phyloP scores from a whole-genome alignment of 1,140 invertebrate species.

The Pectinophora gossypiella region DNA sequence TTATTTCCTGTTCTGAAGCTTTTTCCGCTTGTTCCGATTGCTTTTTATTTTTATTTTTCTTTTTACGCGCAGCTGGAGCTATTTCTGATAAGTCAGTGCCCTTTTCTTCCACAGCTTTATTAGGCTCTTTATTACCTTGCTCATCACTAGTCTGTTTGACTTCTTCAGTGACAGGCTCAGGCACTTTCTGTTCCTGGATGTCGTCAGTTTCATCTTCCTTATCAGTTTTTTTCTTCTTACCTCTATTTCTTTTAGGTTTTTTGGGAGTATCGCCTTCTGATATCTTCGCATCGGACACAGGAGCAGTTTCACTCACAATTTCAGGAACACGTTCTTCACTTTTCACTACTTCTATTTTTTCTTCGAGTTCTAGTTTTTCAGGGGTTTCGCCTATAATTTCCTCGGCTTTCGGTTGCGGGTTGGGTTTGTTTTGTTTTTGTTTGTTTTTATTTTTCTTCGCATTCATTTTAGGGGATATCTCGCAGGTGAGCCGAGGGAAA shows the following conservation, averaged over 20 bases:
- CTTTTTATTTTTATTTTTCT: constrained; percentile 38
- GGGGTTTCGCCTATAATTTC: constrained; percentile 16
- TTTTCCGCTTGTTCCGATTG: constrained; percentile 8
- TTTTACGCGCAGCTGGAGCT: constrained; percentile 23
- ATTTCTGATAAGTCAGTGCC: constrained; percentile 7
- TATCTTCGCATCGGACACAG: constrained; percentile 15
- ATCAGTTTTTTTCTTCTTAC: constrained; percentile 48
- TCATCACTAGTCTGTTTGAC: constrained; percentile 1
- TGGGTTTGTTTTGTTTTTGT: constrained; percentile 34
- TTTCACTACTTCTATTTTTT: constrained; percentile 25
- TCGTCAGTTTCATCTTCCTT: constrained; percentile 23
- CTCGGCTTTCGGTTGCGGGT: constrained; percentile 19
- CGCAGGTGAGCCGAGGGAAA: background rate
- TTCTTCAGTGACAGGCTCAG: constrained; percentile 7
- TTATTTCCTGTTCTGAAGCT: constrained; percentile 11
- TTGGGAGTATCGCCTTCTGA: constrained; percentile 33
- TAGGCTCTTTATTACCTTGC: constrained; percentile 9
- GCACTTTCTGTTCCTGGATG: constrained; percentile 5
- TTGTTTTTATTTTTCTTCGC: constrained; percentile 57
- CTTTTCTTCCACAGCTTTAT: constrained; percentile 8
- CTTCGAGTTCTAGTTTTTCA: constrained; percentile 13
- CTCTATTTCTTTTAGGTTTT: constrained; percentile 61
- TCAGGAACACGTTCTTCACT: constrained; percentile 28
- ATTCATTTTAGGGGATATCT: constrained; percentile 39
- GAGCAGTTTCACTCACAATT: constrained; percentile 26